Conservation (phyloP, 2,888 invertebrate species). For the Psylliodes chrysocephalus region DNA sequence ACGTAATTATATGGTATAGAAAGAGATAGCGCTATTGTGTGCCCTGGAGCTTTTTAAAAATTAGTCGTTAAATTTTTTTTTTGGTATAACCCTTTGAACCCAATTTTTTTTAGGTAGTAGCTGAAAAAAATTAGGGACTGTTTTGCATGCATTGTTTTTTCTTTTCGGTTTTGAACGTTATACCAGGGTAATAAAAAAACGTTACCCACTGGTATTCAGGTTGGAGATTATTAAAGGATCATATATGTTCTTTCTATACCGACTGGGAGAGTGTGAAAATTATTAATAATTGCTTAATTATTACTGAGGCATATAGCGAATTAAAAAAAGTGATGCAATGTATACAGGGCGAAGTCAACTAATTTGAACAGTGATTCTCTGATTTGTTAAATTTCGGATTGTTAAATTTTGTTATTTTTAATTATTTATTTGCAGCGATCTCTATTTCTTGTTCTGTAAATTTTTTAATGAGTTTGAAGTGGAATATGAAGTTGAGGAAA, state of each 20-base stretch:
- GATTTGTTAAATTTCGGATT: too few relatives aligned
- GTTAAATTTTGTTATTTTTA: too few relatives aligned
- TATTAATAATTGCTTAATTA: background rate
- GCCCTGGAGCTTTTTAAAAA: conserved; percentile 39
- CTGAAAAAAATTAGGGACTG: conserved; percentile 45
- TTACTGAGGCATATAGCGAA: too few relatives aligned
- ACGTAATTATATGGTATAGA: conserved; percentile 39
- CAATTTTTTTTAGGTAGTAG: conserved; percentile 43
- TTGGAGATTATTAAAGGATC: background rate
- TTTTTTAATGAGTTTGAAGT: too few relatives aligned
- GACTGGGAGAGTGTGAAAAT: background rate
- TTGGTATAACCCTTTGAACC: conserved; percentile 43
- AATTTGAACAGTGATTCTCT: too few relatives aligned
- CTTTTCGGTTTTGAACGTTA: conserved; percentile 28
- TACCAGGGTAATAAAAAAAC: conserved; percentile 32
- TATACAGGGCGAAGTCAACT: too few relatives aligned
- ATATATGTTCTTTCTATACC: background rate
- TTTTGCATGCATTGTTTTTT: conserved; percentile 40
- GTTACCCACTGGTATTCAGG: conserved; percentile 8
- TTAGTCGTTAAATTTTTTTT: conserved; percentile 46
- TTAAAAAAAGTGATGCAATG: too few relatives aligned
- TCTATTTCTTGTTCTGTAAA: too few relatives aligned
- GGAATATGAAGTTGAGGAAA: too few relatives aligned
- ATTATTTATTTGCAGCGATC: too few relatives aligned
- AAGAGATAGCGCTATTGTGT: conserved; percentile 29